Evolutionary conservation across 2,888 invertebrate species (phyloP).

Genomic region (Bembecia ichneumoniformis): DNA sequence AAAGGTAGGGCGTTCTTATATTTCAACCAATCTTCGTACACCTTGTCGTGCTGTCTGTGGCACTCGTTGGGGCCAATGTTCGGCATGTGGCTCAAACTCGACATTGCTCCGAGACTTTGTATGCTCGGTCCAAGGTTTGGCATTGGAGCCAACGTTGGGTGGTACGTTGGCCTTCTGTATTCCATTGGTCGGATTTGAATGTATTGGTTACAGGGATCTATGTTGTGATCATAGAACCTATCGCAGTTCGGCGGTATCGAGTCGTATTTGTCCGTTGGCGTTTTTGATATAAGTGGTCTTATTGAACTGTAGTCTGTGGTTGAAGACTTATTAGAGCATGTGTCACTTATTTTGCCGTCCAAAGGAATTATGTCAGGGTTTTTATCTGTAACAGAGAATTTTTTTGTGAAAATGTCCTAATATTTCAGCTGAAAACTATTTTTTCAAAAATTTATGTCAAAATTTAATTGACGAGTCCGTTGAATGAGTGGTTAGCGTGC

Average conservation of each 20-base stretch:
- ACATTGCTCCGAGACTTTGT: constrained; percentile 38
- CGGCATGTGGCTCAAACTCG: constrained; percentile 28
- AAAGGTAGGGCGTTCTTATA: constrained; percentile 61
- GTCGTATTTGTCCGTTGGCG: constrained; percentile 50
- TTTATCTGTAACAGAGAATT: constrained; percentile 42
- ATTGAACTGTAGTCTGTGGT: constrained; percentile 60
- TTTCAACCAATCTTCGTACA: constrained; percentile 72
- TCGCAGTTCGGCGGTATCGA: constrained; percentile 31
- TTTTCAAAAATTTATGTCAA: too few relatives aligned
- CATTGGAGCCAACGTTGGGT: constrained; percentile 30
- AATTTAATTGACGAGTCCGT: too few relatives aligned
- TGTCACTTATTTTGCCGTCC: constrained; percentile 63
- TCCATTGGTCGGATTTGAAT: constrained; percentile 56
- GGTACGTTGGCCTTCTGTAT: constrained; percentile 39
- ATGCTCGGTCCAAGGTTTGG: constrained; percentile 41
- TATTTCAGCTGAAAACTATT: too few relatives aligned
- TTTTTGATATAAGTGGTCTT: constrained; percentile 51
- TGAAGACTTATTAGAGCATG: constrained; percentile 58
- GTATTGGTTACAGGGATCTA: constrained; percentile 51
- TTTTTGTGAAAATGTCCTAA: too few relatives aligned
- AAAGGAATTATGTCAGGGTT: constrained; percentile 66
- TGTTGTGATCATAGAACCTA: constrained; percentile 47
- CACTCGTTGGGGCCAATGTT: constrained; percentile 45
- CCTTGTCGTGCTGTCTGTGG: constrained; percentile 50
- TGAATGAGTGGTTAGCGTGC: too few relatives aligned